A percentile compares a stretch with the other conserved stretches of the same genome.
phyloP scores from a whole-genome alignment of 2,797 vertebrate genomes.

The Melanotaenia pygmaea region DNA sequence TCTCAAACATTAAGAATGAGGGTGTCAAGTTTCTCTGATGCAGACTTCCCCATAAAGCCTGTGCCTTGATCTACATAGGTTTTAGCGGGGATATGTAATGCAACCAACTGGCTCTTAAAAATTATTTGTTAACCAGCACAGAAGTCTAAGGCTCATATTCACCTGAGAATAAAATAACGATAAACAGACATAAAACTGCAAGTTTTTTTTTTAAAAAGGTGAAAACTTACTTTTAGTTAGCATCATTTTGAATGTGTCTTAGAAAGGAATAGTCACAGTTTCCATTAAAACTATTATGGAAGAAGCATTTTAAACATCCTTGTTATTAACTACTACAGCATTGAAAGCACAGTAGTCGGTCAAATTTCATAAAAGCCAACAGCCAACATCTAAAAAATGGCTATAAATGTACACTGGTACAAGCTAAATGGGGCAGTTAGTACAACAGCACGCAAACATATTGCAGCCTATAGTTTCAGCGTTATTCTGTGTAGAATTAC shows the following conservation, averaged over 20 bases:
- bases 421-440: no score
- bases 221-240: neutral
- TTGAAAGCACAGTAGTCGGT: neutral
- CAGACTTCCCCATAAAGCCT: conserved; percentile 38
- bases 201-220: neutral
- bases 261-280: neutral
- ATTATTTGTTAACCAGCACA: neutral
- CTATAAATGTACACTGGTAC: neutral
- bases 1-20: conserved; percentile 67
- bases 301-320: neutral
- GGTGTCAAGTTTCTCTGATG: conserved; percentile 71
- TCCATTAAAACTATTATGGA: neutral
- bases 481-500: neutral
- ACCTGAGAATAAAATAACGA: neutral
- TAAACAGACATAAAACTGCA: no score
- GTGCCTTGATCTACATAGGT: conserved; percentile 22
- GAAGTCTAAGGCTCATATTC: neutral
- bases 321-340: neutral
- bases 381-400: neutral
- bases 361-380: neutral
- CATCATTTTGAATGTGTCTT: neutral
- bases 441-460: neutral
- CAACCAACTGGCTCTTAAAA: neutral
- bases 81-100: conserved; percentile 10
- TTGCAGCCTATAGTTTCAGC: neutral